Base-by-base conservation (phyloP, 2,797 vertebrate species). In the Glyptemys insculpta region DNA sequence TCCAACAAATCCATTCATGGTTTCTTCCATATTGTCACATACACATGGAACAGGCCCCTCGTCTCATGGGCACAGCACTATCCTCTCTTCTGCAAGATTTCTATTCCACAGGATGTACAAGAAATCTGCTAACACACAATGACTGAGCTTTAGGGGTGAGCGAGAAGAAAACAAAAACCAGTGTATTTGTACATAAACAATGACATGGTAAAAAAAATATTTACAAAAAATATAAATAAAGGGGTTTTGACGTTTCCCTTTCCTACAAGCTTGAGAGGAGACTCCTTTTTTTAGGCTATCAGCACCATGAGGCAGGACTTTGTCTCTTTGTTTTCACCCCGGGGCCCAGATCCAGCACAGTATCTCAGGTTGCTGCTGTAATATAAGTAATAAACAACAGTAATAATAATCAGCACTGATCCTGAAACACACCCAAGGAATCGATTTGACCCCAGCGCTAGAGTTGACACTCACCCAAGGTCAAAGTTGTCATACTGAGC, bases 371-470 rank as follows among this genome's bases (percentile, higher is more conserved):
- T 34, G 31, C 59, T 62, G 6, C 14, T 62, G 59, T 62, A 34
- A 31, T 16, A 62, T 34, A 62, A 34, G 31, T 34, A 34, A 62
- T 31, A 62, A 62, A 62, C 14, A 14, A 59, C 56, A 27, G 56
- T 57, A 57, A 27, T 65, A 65, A 65, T 65, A 9, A 65, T n/a
- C 34, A 68, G 5, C 62, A n/a, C 62, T 68, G 34, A 68, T 68
- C 8, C 62, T 68, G 0, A 0, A 21, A 49, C 37, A 47, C 16
- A 68, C 8, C 34, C 9, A 7, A n/a, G 62, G 62, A 68, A 68
- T 68, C 62, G n/a, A 16, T 65, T 65, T 65, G 16, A n/a, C 11
- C 0, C 27, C 57, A 31, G 12, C 6, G 27, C 57, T 12, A 14
- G 14, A 14, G 6, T 16, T 15, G 65, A 68, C 19, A 37, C 65